phyloP scores from a whole-genome alignment of 2,797 vertebrate species.

The Buphagus erythrorhynchus region DNA sequence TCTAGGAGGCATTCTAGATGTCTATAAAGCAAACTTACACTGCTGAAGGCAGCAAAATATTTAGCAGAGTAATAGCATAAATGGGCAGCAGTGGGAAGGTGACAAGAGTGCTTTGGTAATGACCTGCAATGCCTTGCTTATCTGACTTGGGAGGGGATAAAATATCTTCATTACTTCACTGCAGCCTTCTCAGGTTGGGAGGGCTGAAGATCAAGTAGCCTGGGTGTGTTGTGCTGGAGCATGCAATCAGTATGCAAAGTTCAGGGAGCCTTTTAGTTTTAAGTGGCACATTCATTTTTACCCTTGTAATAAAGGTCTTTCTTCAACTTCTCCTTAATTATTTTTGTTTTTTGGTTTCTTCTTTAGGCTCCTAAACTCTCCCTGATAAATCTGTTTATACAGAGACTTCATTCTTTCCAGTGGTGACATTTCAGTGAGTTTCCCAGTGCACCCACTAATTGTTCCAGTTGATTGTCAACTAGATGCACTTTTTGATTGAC shows the following conservation, averaged over 20 bases:
- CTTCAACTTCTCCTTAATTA: slow-evolving; percentile 2
- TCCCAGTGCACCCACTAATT: not conserved
- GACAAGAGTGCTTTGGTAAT: not conserved
- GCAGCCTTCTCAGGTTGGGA: not conserved
- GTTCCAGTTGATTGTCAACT: not conserved
- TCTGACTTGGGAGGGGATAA: not conserved
- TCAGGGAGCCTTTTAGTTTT: slow-evolving; percentile 34
- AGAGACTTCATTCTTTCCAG: slow-evolving; percentile 19
- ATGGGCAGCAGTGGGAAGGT: not conserved
- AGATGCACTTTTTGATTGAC: not conserved
- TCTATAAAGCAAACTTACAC: not conserved
- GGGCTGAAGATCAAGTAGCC: not conserved
- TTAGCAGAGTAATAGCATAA: not conserved
- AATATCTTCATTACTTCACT: not conserved
- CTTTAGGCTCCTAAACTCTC: not conserved
- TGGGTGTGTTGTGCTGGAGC: not conserved
- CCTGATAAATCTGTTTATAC: not conserved
- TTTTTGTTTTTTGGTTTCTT: not conserved
- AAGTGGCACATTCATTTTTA: slow-evolving; percentile 42
- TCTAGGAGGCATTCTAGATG: not conserved
- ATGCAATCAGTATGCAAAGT: not conserved
- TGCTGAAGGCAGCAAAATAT: not conserved
- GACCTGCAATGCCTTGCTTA: not conserved
- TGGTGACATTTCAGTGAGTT: not conserved
- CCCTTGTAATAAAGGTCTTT: slow-evolving; percentile 9